phyloP scores from a whole-genome alignment of 2,888 invertebrate species.

The Drosophila nr. perissopoda region DNA sequence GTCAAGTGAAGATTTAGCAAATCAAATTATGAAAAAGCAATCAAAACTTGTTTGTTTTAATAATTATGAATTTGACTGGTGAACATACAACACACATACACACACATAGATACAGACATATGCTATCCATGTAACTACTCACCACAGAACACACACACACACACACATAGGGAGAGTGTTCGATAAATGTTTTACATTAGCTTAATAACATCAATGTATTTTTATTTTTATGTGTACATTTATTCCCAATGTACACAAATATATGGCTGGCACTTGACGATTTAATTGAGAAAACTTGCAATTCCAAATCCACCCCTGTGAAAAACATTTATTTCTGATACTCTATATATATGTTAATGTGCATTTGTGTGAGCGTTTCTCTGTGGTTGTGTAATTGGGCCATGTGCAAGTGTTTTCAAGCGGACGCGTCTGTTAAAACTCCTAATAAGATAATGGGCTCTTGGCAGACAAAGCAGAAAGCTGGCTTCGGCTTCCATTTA shows the following conservation, averaged over 20 bases:
- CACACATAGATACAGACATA: neutral
- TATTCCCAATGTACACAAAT: constrained; percentile 26
- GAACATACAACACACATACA: neutral
- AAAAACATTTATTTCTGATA: constrained; percentile 30
- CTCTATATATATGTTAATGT: neutral
- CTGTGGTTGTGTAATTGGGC: constrained; percentile 40
- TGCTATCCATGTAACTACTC: neutral
- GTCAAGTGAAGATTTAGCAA: neutral
- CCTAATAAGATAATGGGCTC: constrained; percentile 29
- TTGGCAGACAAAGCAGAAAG: constrained; percentile 1
- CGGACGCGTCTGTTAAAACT: constrained; percentile 37
- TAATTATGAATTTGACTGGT: neutral
- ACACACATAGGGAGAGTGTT: neutral
- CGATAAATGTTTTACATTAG: constrained; percentile 55
- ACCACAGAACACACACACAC: neutral
- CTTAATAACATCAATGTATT: constrained; percentile 11
- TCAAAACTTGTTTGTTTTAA: neutral
- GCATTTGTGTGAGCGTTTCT: neutral
- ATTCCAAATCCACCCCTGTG: constrained; percentile 14
- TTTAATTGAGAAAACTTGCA: constrained; percentile 64
- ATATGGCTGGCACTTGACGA: constrained; percentile 64
- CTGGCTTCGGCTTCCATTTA: constrained; percentile 10
- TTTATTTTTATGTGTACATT: constrained; percentile 12
- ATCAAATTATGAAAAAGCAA: neutral
- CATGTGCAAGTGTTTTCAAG: constrained; percentile 55